Evolutionary conservation across 2,797 vertebrate species (phyloP), one percentile per base, ranked within the genome.

Genomic region (Chanos chanos): DNA sequence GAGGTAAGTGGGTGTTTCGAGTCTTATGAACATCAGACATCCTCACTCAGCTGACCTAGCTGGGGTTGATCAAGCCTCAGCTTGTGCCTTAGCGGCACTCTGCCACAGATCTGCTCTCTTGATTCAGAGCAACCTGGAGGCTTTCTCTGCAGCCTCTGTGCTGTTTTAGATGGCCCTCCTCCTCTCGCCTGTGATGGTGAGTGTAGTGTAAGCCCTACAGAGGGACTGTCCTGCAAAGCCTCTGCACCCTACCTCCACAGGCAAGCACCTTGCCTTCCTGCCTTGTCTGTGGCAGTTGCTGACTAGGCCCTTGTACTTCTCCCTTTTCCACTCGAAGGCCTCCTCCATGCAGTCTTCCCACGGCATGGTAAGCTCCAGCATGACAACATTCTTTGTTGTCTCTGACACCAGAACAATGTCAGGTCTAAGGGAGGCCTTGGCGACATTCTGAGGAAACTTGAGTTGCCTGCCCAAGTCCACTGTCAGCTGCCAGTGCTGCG

Each of bases 1-100:
- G 47, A 66, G 75, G 77, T 77, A 72, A 59, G 81, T 75, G 72
- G 78, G 76, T 77, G 77, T 77, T 73, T 71, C 54, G 25, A 36
- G 24, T 12, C 24, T 28, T 43, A n/a, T 56, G 25, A 68, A 65
- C 69, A 30, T 59, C 74, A 57, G 73, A 72, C 64, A 63, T 70
- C 69, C 69, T 73, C 76, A 66, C 61, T 5, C 72, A 71, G 73
- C 54, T 72, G 68, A 70, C 68, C n/a, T n/a, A 16, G 56, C 68
- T 63, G 58, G 73, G 70, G 68, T 53, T 60, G 66, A 75, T 78
- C 73, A 21, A 56, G 63, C 69, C 68, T 51, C 67, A 60, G 60
- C 69, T 64, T 72, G 74, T 73, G 61, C 33, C 28, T 55, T 68
- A 53, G 73, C 27, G 60, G 66, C 70, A 75, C 7, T 74, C 73